Conservation (phyloP, 2,113 vertebrate species). For the Solenodon paradoxus region DNA sequence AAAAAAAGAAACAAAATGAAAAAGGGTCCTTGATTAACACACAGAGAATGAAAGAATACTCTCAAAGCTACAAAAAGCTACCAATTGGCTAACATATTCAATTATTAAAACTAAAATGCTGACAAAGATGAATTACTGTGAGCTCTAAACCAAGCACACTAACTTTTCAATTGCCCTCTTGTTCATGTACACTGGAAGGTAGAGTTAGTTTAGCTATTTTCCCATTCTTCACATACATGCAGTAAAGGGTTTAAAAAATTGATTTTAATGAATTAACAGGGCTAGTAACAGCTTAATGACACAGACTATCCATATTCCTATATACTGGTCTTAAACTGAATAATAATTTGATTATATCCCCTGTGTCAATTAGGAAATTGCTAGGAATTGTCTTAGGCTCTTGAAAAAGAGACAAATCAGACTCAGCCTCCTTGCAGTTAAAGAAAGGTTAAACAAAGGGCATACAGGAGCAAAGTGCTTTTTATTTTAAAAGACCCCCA, state of each 20-base stretch:
- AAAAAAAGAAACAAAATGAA: conserved; percentile 21
- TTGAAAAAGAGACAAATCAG: not conserved
- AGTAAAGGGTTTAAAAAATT: not conserved
- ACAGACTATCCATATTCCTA: not conserved
- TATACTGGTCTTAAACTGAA: not conserved
- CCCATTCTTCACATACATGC: not conserved
- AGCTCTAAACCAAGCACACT: conserved; percentile 6
- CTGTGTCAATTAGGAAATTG: not conserved
- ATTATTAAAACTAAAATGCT: conserved; percentile 31
- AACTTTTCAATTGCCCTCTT: not conserved
- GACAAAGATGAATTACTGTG: not conserved
- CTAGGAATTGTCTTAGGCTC: not conserved
- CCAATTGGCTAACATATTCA: not conserved
- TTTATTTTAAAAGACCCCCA: not conserved
- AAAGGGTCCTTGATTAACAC: not conserved
- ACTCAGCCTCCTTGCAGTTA: not conserved
- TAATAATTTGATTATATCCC: not conserved
- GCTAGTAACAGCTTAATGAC: not conserved
- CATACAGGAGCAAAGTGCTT: not conserved
- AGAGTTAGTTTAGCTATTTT: not conserved
- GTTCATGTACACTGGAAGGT: not conserved
- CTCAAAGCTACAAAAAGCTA: conserved; percentile 19
- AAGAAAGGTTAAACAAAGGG: not conserved
- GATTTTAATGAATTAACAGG: not conserved
- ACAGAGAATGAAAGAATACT: not conserved